Percentiles rank a stretch among this genome's conserved stretches.
Conservation (phyloP, 1,140 invertebrate species). For the Cyphomyrmex costatus region DNA sequence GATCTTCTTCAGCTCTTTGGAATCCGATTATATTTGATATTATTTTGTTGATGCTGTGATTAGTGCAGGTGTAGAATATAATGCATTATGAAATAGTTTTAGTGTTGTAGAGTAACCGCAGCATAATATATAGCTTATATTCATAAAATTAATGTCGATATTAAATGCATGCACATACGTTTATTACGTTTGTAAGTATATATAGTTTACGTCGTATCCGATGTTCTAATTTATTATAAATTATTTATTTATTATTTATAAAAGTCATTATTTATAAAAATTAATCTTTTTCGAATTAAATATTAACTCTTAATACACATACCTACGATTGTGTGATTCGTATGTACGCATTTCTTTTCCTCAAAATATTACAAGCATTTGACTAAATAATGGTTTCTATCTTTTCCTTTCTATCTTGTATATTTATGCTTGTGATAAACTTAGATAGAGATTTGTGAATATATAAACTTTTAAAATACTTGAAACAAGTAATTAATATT, state of each 20-base stretch:
- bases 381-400: too few species aligned
- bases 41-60: slow-evolving; percentile 35
- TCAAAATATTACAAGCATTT: too few species aligned
- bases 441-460: too few species aligned
- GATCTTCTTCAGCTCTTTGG: not conserved
- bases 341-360: too few species aligned
- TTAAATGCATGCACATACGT: not conserved
- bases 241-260: too few species aligned
- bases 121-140: not conserved
- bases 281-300: not conserved
- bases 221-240: slow-evolving; percentile 1
- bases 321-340: too few species aligned
- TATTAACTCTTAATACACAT: not conserved
- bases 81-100: slow-evolving; percentile 20
- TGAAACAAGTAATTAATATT: too few species aligned
- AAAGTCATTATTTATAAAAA: slow-evolving; percentile 1
- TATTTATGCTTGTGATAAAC: too few species aligned
- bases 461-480: too few species aligned
- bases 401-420: too few species aligned
- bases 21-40: slow-evolving; percentile 43
- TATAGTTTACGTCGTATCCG: not conserved
- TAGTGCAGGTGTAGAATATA: slow-evolving; percentile 9
- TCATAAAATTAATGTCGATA: slow-evolving; percentile 23
- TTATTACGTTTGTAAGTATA: not conserved
- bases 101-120: not conserved